Evolutionary conservation across 2,888 invertebrate species (phyloP).

Genomic region (Apamea crenata): DNA sequence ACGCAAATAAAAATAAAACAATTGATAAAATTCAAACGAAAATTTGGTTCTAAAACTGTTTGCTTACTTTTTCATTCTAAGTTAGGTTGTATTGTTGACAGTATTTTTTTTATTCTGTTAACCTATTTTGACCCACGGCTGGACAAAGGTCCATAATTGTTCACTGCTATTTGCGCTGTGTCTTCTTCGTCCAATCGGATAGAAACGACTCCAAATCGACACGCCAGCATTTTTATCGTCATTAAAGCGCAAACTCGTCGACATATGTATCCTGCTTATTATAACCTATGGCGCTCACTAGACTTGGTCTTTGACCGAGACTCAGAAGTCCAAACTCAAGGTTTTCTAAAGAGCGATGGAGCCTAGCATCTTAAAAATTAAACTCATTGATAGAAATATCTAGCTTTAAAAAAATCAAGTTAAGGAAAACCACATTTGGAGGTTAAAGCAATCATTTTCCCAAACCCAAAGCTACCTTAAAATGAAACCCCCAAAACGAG

Average conservation of each 20-base stretch:
- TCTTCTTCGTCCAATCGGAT: too few relatives aligned
- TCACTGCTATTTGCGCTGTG: too few relatives aligned
- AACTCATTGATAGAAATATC: neutral
- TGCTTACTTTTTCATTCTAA: too few relatives aligned
- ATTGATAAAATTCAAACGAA: too few relatives aligned
- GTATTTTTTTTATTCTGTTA: too few relatives aligned
- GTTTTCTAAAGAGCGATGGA: neutral
- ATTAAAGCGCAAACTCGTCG: too few relatives aligned
- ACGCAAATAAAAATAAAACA: neutral
- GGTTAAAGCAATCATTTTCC: constrained; percentile 7
- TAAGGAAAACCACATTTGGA: neutral
- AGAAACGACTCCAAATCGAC: too few relatives aligned
- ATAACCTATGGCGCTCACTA: neutral
- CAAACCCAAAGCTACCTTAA: constrained; percentile 15
- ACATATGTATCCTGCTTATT: too few relatives aligned
- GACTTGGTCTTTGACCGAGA: neutral
- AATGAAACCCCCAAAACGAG: constrained; percentile 26
- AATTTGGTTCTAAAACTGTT: neutral
- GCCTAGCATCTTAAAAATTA: neutral
- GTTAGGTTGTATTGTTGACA: neutral
- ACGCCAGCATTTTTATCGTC: too few relatives aligned
- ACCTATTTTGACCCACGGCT: too few relatives aligned
- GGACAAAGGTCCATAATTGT: too few relatives aligned
- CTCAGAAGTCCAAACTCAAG: neutral
- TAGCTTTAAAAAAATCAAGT: neutral